Conservation (phyloP, 2,113 vertebrate species). For the Cynopterus brachyotis region DNA sequence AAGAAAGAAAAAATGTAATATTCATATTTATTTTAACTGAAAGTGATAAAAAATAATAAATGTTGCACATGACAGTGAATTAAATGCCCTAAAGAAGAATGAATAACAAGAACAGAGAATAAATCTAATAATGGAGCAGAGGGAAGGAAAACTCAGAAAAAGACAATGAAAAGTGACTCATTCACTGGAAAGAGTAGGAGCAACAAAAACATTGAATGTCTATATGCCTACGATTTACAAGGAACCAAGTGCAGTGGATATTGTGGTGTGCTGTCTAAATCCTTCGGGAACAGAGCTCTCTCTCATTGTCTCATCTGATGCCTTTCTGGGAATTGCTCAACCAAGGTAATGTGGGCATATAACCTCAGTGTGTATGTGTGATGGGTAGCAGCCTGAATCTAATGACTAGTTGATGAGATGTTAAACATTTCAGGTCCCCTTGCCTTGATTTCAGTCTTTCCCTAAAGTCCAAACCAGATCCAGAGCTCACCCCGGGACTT, state of each 20-base stretch:
- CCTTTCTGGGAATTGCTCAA: not conserved
- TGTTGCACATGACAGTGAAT: not conserved
- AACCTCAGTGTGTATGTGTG: not conserved
- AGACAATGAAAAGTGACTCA: not conserved
- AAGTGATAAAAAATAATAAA: not conserved
- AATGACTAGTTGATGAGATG: not conserved
- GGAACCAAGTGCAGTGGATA: not conserved
- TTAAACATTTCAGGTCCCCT: not conserved
- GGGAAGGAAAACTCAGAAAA: not conserved
- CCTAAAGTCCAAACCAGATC: not conserved
- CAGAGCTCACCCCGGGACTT: not conserved
- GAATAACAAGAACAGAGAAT: not conserved
- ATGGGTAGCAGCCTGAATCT: not conserved
- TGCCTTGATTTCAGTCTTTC: not conserved
- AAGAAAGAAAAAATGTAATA: not conserved
- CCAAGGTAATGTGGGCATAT: not conserved
- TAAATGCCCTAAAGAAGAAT: not conserved
- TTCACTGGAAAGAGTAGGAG: not conserved
- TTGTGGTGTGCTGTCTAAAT: accelerated
- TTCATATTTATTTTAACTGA: not conserved
- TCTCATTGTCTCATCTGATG: not conserved
- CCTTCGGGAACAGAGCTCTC: not conserved
- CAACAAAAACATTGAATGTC: not conserved
- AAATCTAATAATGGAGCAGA: not conserved
- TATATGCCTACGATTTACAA: too few relatives aligned